A percentile compares a stretch with the other conserved stretches of the same genome.
Evolutionary conservation across 2,888 invertebrate genomes (phyloP).

Genomic region (Acleris holmiana): DNA sequence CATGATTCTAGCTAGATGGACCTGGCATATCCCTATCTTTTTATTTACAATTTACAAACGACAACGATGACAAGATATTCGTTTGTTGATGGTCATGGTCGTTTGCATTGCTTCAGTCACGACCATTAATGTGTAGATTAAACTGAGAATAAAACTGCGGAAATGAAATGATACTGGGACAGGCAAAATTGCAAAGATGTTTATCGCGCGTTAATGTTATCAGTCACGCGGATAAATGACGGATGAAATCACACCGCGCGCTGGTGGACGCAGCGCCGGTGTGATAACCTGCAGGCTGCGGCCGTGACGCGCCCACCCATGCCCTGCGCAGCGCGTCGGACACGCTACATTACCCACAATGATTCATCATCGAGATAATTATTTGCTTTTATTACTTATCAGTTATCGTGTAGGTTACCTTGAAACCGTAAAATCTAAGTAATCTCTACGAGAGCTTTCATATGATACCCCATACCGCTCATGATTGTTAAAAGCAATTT

Average conservation of each 20-base stretch:
- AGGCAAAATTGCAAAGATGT: constrained; percentile 23
- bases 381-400: no score
- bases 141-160: neutral
- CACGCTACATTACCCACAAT: neutral
- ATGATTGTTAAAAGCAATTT: no score
- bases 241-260: constrained; percentile 10
- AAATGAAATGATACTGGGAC: neutral
- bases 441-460: no score
- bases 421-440: no score
- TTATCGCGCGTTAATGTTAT: constrained; percentile 31
- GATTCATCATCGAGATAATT: neutral
- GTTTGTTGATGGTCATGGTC: no score
- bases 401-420: no score
- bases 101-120: no score
- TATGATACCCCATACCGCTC: no score
- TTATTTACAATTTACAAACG: no score
- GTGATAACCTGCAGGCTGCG: neutral
- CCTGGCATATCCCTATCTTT: no score
- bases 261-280: neutral
- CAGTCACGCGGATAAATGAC: constrained; percentile 33
- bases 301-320: neutral
- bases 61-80: no score
- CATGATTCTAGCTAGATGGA: no score
- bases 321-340: neutral
- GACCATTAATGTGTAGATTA: neutral